Percentiles rank a stretch among this genome's conserved stretches.
Evolutionary conservation across 2,113 vertebrate genomes (phyloP).

Genomic region (Syrmaticus mikado): DNA sequence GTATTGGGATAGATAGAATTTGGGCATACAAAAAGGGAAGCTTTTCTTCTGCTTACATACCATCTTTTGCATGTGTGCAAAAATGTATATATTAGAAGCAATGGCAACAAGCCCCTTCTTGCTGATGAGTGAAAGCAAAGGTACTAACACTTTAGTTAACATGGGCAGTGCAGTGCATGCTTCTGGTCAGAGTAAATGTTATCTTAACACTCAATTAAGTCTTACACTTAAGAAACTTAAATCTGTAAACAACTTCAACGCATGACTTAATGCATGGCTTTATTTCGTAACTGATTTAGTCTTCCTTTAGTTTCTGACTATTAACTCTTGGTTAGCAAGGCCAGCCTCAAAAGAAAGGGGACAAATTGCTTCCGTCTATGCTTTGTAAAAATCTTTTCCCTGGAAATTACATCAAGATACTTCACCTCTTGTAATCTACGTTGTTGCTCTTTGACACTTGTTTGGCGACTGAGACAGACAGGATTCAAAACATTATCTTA

Average conservation of each 20-base stretch:
- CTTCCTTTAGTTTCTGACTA: background rate
- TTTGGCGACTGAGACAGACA: slow-evolving; percentile 36
- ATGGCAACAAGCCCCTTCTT: background rate
- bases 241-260: background rate
- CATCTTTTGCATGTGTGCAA: background rate
- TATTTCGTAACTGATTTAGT: background rate
- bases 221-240: background rate
- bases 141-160: background rate
- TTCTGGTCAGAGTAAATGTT: background rate
- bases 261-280: background rate
- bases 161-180: fast-evolving
- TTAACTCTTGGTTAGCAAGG: background rate
- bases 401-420: slow-evolving; percentile 16
- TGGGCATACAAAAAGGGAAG: background rate
- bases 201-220: background rate
- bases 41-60: background rate
- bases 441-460: slow-evolving; percentile 48
- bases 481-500: slow-evolving; percentile 53
- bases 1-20: background rate
- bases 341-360: background rate
- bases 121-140: background rate
- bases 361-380: background rate
- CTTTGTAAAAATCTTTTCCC: background rate
- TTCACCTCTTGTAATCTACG: background rate
- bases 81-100: background rate